Evolutionary conservation across 2,113 vertebrate species (phyloP), one percentile per base, ranked within the genome.

Genomic region (Solea senegalensis): DNA sequence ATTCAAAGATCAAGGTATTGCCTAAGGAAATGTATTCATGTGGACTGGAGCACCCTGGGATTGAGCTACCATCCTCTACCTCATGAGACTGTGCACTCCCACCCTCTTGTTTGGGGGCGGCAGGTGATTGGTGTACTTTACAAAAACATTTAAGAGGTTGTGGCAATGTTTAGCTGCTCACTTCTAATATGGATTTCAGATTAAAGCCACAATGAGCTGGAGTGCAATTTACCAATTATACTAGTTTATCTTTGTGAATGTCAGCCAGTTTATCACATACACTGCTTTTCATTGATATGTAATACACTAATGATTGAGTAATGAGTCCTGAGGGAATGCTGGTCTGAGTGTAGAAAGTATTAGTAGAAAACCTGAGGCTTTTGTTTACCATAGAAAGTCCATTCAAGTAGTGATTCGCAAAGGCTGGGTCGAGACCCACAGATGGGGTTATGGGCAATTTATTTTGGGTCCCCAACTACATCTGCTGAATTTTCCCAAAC

Each of bases 161-260:
- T 40, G 55, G 45, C 14, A 43, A 69, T 43, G 39, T 48, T 28
- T 40, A 56, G 21, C 51, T 51, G 34, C 39, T 71, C 11, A 27
- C 12, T 57, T 52, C 40, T n/a, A 40, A 56, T 27, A 15, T 50
- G 44, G 61, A 65, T 41, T 60, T 34, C 48, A 52, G 40, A 14
- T 12, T 53, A 57, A 28, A 12, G 45, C 26, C 28, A 21, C 12
- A 27, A 14, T 13, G 59, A 78, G 60, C 39, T 48, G 43, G 10
- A 63, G 54, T 43, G n/a, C 73, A 69, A 83, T 82, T 69, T 50
- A 87, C 61, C 69, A 72, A 68, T 68, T 87, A 84, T 73, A 82
- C 58, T 71, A 69, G 74, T 83, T 88, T 83, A 86, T 84, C 69
- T 88, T 78, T 66, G 70, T 13, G 65, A 67, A 76, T 9, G 9